Conservation (phyloP, 2,888 invertebrate genomes). For the Deilephila elpenor region DNA sequence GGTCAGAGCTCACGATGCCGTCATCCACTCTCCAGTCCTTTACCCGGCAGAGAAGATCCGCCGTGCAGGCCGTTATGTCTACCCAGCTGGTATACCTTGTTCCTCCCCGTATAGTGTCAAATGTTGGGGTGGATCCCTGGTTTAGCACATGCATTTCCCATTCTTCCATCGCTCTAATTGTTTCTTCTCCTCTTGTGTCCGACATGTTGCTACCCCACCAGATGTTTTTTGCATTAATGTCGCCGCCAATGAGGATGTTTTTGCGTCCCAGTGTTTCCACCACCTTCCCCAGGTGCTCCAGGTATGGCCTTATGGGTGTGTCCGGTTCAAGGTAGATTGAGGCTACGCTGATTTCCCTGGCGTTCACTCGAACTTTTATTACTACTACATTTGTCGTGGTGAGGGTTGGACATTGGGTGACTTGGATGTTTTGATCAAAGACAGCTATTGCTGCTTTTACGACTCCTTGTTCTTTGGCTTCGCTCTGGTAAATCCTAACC, state of each 20-base stretch:
- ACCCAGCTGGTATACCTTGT: neutral
- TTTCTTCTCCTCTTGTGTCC: slow-evolving; percentile 32
- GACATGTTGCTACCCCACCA: slow-evolving; percentile 36
- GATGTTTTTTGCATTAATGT: slow-evolving; percentile 34
- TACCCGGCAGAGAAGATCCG: too few relatives aligned
- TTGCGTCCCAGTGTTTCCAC: neutral
- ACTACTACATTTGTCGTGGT: slow-evolving; percentile 23
- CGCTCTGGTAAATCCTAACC: too few relatives aligned
- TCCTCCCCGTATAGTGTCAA: slow-evolving; percentile 31
- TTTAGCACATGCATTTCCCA: slow-evolving; percentile 31
- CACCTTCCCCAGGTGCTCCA: neutral
- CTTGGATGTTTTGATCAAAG: slow-evolving; percentile 14
- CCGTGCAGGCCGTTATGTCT: too few relatives aligned
- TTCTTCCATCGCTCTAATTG: slow-evolving; percentile 27
- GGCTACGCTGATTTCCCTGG: slow-evolving; percentile 21
- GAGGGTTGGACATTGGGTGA: neutral
- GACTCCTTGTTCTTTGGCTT: too few relatives aligned
- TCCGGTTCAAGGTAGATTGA: slow-evolving; percentile 34
- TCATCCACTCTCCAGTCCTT: too few relatives aligned
- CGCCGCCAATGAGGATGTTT: slow-evolving; percentile 34
- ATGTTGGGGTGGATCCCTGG: slow-evolving; percentile 32
- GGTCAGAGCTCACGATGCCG: too few relatives aligned
- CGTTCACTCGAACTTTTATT: neutral
- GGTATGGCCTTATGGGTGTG: slow-evolving; percentile 26
- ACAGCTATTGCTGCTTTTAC: slow-evolving; percentile 31